These are phyloP conservation scores for Notodonta dromedarius DNA, from an alignment of 2,888 invertebrate genomes.

Conservation along the genomic window DNA sequence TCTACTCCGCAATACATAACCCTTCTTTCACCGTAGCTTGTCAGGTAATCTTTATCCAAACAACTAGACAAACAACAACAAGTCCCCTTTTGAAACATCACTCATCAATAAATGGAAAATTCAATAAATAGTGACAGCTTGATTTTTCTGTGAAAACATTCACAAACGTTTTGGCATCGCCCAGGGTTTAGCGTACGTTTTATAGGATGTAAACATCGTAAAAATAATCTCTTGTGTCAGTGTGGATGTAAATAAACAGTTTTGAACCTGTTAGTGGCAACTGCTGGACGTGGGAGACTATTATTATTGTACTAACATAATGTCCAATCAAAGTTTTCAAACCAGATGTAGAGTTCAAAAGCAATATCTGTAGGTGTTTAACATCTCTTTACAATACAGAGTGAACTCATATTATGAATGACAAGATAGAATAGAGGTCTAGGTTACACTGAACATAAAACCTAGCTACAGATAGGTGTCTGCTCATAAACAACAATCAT, in stretches of 20 bases:
- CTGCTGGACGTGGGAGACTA: neutral
- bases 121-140: neutral
- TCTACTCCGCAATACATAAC: no score
- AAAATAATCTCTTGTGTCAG: neutral
- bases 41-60: neutral
- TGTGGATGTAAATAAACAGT: neutral
- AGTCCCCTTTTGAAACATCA: no score
- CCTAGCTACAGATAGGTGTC: no score
- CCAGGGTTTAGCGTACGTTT: neutral
- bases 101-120: neutral
- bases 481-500: no score
- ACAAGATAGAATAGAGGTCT: no score
- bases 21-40: neutral
- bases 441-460: no score
- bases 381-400: no score
- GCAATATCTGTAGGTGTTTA: no score
- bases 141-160: neutral
- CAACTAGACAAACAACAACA: neutral
- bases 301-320: no score
- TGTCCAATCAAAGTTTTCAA: no score
- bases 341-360: no score
- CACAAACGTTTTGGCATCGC: neutral
- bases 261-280: neutral
- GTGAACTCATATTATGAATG: no score
- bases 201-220: slow-evolving; percentile 1